Evolutionary conservation across 1,140 invertebrate genomes (phyloP).

Genomic region (Camponotus vicinus): DNA sequence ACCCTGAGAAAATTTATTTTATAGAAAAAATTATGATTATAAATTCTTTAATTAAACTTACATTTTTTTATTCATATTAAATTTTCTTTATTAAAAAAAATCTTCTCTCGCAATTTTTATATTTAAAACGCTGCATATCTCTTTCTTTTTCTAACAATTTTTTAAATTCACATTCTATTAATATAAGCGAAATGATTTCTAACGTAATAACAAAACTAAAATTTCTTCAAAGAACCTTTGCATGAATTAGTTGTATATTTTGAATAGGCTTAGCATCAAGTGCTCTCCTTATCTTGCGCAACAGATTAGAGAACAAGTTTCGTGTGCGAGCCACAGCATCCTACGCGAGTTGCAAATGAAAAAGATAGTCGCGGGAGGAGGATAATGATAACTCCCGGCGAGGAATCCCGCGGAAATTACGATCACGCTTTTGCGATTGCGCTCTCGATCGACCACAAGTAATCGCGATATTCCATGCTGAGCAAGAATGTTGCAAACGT

Average conservation of each 20-base stretch:
- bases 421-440: slow-evolving; percentile 54
- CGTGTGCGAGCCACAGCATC: background rate
- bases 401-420: slow-evolving; percentile 48
- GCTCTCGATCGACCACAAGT: slow-evolving; percentile 45
- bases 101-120: slow-evolving; percentile 1
- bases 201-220: background rate
- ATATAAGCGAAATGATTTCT: too few relatives aligned
- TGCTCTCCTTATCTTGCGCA: slow-evolving; percentile 41
- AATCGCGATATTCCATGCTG: slow-evolving; percentile 41
- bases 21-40: too few relatives aligned
- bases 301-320: slow-evolving; percentile 48
- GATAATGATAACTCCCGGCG: slow-evolving; percentile 46
- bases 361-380: slow-evolving; percentile 35
- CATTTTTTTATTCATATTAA: background rate
- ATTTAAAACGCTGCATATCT: background rate
- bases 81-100: background rate
- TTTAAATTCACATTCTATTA: slow-evolving; percentile 3
- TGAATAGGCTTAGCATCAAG: background rate
- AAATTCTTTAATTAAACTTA: too few relatives aligned
- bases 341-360: background rate
- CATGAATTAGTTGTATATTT: background rate
- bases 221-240: background rate
- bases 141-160: background rate
- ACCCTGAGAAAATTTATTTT: too few relatives aligned
- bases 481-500: slow-evolving; percentile 63